These are phyloP conservation scores for Drosophila pseudotakahashii DNA, from an alignment of 2,888 invertebrate species.

Conservation along the genomic window DNA sequence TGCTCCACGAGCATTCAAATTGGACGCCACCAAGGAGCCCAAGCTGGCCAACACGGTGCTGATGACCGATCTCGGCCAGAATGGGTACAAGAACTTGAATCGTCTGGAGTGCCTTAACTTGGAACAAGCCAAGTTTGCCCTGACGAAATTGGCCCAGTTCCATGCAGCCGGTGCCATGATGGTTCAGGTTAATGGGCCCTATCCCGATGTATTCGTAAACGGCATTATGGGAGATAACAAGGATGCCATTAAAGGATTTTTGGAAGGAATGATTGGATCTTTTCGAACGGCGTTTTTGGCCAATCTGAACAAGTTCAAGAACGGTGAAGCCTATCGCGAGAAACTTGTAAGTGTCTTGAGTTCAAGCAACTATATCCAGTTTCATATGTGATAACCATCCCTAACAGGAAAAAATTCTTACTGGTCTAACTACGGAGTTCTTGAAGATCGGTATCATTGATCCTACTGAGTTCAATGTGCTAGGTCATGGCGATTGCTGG, in stretches of 20 bases:
- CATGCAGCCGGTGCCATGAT: slow-evolving; percentile 79
- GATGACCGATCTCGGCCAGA: slow-evolving; percentile 75
- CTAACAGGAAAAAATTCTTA: slow-evolving; percentile 6
- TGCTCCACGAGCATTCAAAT: slow-evolving; percentile 54
- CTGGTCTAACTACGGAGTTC: slow-evolving; percentile 7
- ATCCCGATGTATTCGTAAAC: slow-evolving; percentile 25
- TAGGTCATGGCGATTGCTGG: slow-evolving; percentile 81
- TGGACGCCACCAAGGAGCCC: slow-evolving; percentile 51
- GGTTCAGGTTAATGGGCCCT: slow-evolving; percentile 56
- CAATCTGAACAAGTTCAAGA: slow-evolving; percentile 48
- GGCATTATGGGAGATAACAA: slow-evolving; percentile 35
- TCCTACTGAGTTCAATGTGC: slow-evolving; percentile 66
- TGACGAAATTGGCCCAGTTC: slow-evolving; percentile 80
- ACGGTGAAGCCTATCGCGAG: slow-evolving; percentile 54
- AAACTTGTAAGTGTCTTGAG: slow-evolving; percentile 62
- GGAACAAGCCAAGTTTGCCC: slow-evolving; percentile 71
- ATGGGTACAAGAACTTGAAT: slow-evolving; percentile 75
- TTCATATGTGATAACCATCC: neutral
- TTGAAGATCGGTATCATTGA: slow-evolving; percentile 15
- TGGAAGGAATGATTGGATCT: slow-evolving; percentile 39
- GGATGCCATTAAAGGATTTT: slow-evolving; percentile 10
- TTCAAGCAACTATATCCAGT: neutral
- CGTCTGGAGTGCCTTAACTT: slow-evolving; percentile 77
- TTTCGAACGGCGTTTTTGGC: slow-evolving; percentile 36
- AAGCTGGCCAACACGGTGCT: slow-evolving; percentile 62